phyloP scores from a whole-genome alignment of 2,888 invertebrate species.

The Cyclophora albipunctata region DNA sequence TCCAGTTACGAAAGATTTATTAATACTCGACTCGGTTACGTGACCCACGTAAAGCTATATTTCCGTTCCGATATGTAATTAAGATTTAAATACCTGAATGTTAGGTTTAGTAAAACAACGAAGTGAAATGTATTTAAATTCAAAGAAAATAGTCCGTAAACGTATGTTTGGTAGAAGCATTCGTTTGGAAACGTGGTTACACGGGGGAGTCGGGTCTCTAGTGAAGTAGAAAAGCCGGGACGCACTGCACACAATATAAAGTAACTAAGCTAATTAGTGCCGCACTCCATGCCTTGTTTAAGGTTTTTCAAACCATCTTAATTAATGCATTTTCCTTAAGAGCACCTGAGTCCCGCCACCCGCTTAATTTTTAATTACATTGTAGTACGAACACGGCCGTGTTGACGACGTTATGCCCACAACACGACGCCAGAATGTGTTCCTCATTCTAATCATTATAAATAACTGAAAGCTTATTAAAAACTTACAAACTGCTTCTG shows the following conservation, averaged over 20 bases:
- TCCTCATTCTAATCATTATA: too few relatives aligned
- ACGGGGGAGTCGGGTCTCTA: conserved; percentile 4
- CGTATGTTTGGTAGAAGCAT: conserved; percentile 2
- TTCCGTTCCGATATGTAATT: too few relatives aligned
- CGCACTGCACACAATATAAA: conserved; percentile 13
- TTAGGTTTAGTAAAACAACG: too few relatives aligned
- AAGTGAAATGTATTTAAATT: too few relatives aligned
- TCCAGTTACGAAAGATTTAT: too few relatives aligned
- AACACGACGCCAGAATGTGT: too few relatives aligned
- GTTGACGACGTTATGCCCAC: not conserved
- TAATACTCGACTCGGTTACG: too few relatives aligned
- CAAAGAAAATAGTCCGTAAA: conserved; percentile 4
- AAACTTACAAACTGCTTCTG: too few relatives aligned
- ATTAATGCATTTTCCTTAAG: conserved; percentile 56
- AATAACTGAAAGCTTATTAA: too few relatives aligned
- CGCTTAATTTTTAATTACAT: conserved; percentile 51
- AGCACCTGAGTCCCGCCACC: conserved; percentile 45
- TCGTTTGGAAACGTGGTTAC: conserved; percentile 6
- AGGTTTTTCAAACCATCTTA: conserved; percentile 47
- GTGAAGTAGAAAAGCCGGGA: conserved; percentile 9
- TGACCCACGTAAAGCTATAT: too few relatives aligned
- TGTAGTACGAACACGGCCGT: conserved; percentile 20
- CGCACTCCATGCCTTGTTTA: conserved; percentile 35
- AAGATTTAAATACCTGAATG: too few relatives aligned
- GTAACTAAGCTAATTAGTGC: conserved; percentile 44